phyloP scores from a whole-genome alignment of 2,888 invertebrate genomes.

The Abrostola tripartita region DNA sequence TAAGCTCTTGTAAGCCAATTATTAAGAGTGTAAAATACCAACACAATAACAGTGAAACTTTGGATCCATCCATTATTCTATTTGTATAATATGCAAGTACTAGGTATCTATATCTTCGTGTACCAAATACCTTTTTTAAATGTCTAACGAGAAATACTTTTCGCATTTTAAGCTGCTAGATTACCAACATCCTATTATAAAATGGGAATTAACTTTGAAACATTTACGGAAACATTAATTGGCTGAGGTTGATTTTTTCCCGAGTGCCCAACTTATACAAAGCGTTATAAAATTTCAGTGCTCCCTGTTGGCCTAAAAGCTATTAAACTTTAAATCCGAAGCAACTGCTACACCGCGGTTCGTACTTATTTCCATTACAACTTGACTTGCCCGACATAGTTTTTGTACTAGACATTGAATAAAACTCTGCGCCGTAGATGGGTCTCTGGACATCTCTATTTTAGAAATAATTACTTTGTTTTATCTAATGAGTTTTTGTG shows the following conservation, averaged over 20 bases:
- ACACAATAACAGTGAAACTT: no score
- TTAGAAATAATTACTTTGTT: no score
- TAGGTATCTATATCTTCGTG: no score
- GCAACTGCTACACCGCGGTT: constrained; percentile 30
- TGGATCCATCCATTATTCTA: no score
- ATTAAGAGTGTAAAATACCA: no score
- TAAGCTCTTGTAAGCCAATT: no score
- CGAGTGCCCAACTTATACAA: constrained; percentile 31
- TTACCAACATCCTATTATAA: constrained; percentile 21
- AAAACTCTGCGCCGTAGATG: constrained; percentile 8
- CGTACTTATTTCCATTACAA: constrained; percentile 27
- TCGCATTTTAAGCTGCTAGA: neutral
- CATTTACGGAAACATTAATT: constrained; percentile 46
- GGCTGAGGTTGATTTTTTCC: constrained; percentile 34
- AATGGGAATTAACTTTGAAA: constrained; percentile 28
- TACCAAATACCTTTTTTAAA: neutral
- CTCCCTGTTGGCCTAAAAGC: constrained; percentile 45
- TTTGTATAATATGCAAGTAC: no score
- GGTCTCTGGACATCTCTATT: no score
- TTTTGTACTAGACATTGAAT: constrained; percentile 15
- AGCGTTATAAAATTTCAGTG: constrained; percentile 46
- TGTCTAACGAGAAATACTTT: neutral
- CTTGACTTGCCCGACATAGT: constrained; percentile 26
- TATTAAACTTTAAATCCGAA: constrained; percentile 51
- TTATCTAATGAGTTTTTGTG: no score